Conservation (phyloP, 2,888 invertebrate genomes). For the Kuschelorhynchus macadamiae region DNA sequence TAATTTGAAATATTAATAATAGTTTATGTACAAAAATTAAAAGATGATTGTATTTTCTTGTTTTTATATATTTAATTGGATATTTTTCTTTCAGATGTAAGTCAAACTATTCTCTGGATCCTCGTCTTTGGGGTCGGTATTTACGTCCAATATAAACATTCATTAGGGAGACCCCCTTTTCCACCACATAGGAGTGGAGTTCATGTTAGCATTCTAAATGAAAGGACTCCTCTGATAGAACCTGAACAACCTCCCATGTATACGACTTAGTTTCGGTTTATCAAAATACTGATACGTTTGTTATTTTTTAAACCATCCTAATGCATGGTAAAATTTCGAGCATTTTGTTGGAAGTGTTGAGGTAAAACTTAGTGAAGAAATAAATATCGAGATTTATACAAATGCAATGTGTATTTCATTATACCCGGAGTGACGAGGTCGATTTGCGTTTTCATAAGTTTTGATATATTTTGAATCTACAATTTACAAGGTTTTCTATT, state of each 20-base stretch:
- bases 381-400: background rate
- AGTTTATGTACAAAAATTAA: too few relatives aligned
- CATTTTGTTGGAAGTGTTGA: background rate
- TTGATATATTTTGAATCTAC: too few relatives aligned
- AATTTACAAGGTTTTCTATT: too few relatives aligned
- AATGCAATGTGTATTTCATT: background rate
- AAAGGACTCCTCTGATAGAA: constrained; percentile 47
- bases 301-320: too few relatives aligned
- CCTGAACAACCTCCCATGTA: constrained; percentile 24
- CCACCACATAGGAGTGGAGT: constrained; percentile 68
- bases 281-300: too few relatives aligned
- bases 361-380: background rate
- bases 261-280: background rate
- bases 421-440: background rate
- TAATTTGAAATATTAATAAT: too few relatives aligned
- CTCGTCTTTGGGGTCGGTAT: constrained; percentile 71
- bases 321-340: background rate
- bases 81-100: constrained; percentile 71
- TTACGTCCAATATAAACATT: constrained; percentile 72
- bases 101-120: constrained; percentile 72
- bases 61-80: too few relatives aligned
- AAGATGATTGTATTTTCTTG: too few relatives aligned
- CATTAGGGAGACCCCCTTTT: constrained; percentile 75
- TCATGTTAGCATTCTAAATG: constrained; percentile 27
- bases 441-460: too few relatives aligned